These are phyloP conservation scores for Agonum fuliginosum DNA, from an alignment of 2,888 invertebrate genomes.

Conservation along the genomic window DNA sequence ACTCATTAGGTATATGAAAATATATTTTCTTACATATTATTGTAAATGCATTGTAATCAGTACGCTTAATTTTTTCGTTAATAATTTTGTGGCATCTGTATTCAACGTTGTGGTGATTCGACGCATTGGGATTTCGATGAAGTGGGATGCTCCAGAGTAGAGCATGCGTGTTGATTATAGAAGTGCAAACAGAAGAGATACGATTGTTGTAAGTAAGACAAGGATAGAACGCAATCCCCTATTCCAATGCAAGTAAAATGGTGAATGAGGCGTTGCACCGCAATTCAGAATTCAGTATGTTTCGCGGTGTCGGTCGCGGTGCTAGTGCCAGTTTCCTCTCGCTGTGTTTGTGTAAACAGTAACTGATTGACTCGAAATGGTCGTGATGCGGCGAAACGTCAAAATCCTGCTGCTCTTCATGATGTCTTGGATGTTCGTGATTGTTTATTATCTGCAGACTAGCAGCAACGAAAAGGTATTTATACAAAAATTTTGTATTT, in stretches of 20 bases:
- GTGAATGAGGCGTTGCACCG: slow-evolving; percentile 54
- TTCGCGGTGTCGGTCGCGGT: slow-evolving; percentile 37
- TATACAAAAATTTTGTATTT: slow-evolving; percentile 33
- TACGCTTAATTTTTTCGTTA: no score
- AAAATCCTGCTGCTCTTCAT: slow-evolving; percentile 78
- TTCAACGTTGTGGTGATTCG: no score
- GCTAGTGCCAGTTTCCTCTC: slow-evolving; percentile 35
- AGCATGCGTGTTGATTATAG: slow-evolving; percentile 44
- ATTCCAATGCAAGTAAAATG: slow-evolving; percentile 54
- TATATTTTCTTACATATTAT: no score
- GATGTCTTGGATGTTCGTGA: slow-evolving; percentile 79
- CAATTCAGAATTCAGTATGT: slow-evolving; percentile 49
- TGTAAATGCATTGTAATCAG: no score
- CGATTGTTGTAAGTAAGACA: slow-evolving; percentile 33
- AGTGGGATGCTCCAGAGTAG: no score
- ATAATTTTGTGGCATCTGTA: no score
- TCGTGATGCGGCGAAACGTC: slow-evolving; percentile 77
- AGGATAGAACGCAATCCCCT: slow-evolving; percentile 57
- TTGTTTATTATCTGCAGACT: slow-evolving; percentile 78
- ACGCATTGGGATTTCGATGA: no score
- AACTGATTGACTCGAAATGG: slow-evolving; percentile 52
- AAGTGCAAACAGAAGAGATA: slow-evolving; percentile 16
- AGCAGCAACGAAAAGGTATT: slow-evolving; percentile 75
- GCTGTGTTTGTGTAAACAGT: slow-evolving; percentile 54
- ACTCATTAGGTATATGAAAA: no score